phyloP scores from a whole-genome alignment of 2,888 invertebrate genomes.

The Dasysyrphus albostriatus region DNA sequence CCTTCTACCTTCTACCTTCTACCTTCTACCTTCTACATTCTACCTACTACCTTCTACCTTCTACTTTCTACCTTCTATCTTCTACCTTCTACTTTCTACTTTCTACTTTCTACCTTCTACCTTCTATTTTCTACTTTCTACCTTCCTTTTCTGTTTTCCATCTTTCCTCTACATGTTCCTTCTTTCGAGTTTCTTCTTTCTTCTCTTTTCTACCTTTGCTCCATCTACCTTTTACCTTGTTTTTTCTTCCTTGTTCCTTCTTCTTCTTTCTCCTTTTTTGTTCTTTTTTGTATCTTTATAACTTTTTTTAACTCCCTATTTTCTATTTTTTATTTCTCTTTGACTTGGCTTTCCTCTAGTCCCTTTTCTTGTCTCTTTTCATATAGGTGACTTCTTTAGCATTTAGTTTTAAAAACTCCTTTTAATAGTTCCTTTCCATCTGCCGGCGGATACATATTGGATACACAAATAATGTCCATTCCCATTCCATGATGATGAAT shows the following conservation, averaged over 20 bases:
- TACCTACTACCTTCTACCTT: not conserved
- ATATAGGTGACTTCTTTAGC: not conserved
- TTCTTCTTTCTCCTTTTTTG: not conserved
- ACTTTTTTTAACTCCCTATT: not conserved
- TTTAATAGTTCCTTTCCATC: not conserved
- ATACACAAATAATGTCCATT: not conserved
- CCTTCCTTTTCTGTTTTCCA: not conserved
- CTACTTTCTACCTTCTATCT: not conserved
- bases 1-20: not conserved
- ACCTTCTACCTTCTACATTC: not conserved
- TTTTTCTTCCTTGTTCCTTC: not conserved
- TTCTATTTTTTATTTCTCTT: not conserved
- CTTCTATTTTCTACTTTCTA: not conserved
- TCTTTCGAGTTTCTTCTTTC: not conserved
- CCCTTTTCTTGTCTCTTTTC: not conserved
- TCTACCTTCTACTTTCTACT: not conserved
- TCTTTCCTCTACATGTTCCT: not conserved
- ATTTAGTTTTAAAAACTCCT: not conserved
- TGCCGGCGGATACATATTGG: not conserved
- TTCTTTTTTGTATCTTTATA: not conserved
- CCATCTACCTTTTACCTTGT: not conserved
- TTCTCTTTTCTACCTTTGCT: not conserved
- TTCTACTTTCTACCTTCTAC: not conserved
- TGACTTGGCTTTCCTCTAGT: not conserved
- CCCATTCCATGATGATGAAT: conserved; percentile 1